Evolutionary conservation across 2,888 invertebrate genomes (phyloP), one percentile per base, ranked within the genome.

Genomic region (Morpho helenor): DNA sequence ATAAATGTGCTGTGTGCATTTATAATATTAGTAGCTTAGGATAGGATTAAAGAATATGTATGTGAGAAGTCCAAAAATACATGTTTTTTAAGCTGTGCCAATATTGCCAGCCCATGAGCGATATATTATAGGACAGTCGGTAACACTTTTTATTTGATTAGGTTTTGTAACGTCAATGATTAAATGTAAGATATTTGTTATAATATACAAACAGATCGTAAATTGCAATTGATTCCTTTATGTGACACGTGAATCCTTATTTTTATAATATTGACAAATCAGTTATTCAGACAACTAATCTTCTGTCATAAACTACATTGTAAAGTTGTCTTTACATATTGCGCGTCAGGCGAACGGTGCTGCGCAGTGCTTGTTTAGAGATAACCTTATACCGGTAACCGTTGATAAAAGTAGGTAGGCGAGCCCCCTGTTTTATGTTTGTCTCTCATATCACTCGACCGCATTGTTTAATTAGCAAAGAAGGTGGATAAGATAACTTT

Each of bases 341-440:
- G 45, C 47, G 51, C 44, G 54, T 59, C 51, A 23, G 54, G 31
- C 10, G 52, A 45, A 53, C 10, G 56, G 46, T 68, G 71, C 63
- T 76, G 74, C 75, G 77, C 71, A 73, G 62, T 71, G 64, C 53
- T 50, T 60, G 58, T 48, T 51, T 61, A 59, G 52, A 70, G 68
- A 73, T 68, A 68, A 70, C 68, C 62, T 49, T 63, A 62, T 58
- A 60, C 58, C 55, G 57, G 31, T 31, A 31, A 31, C 31, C 31
- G 31, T 31, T 64, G 68, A 75, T 75, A 74, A 47, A 47, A 47
- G 50, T 52, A 41, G 49, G 49, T 9, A 70, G 80, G 60, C 81
- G 78, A 81, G 77, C 79, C 80, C 69, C 75, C 75, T 55, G 66
- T 66, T 63, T 54, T 57, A 66, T 79, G 72, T 79, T 72, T 79